Conservation (phyloP, 2,888 invertebrate species). For the Drosophila incognita region DNA sequence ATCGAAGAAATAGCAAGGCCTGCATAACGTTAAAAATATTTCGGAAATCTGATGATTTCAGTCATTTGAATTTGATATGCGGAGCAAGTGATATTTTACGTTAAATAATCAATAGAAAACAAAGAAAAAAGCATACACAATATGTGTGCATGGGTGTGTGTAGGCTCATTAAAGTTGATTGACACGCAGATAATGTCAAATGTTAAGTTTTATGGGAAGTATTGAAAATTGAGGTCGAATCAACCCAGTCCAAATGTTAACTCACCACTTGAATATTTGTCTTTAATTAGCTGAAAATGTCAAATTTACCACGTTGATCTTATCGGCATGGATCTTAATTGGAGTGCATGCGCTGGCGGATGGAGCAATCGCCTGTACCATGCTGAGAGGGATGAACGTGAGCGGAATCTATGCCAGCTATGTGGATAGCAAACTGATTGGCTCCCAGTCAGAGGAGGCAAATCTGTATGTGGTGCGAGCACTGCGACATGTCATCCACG, state of each 20-base stretch:
- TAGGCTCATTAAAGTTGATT: slow-evolving; percentile 30
- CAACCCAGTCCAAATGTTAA: background rate
- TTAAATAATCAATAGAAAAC: background rate
- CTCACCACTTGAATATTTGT: slow-evolving; percentile 15
- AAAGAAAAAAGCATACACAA: background rate
- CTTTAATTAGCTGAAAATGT: slow-evolving; percentile 19
- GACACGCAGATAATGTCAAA: slow-evolving; percentile 3
- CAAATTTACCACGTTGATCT: slow-evolving; percentile 10
- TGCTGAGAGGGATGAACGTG: slow-evolving; percentile 25
- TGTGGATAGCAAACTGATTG: slow-evolving; percentile 43
- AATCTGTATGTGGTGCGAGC: slow-evolving; percentile 53
- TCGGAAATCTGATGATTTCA: background rate
- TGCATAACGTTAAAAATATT: background rate
- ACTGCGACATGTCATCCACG: slow-evolving; percentile 48
- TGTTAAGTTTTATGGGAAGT: background rate
- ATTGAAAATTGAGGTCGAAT: background rate
- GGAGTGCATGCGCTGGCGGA: background rate
- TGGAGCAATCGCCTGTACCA: background rate
- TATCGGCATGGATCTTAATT: background rate
- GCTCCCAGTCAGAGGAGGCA: slow-evolving; percentile 52
- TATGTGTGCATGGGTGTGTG: background rate
- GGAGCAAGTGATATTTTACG: background rate
- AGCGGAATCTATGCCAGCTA: slow-evolving; percentile 49
- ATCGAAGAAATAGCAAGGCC: background rate
- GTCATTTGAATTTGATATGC: background rate